Conservation (phyloP, 2,888 invertebrate genomes). For the Noctua janthe region DNA sequence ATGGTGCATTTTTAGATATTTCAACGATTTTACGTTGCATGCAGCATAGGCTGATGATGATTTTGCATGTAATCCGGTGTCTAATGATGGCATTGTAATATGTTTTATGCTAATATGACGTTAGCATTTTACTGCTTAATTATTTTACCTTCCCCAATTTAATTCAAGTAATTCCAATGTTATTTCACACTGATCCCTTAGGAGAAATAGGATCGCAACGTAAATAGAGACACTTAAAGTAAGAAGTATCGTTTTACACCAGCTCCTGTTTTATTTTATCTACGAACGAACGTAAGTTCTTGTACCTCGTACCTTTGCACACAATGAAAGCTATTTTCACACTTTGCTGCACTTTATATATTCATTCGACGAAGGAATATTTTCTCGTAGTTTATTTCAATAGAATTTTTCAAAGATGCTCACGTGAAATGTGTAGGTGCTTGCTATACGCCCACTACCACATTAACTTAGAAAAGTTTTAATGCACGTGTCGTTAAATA, state of each 20-base stretch:
- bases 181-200: constrained; percentile 29
- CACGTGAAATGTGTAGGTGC: neutral
- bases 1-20: neutral
- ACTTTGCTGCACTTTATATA: constrained; percentile 26
- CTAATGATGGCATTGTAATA: neutral
- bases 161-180: constrained; percentile 10
- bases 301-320: constrained; percentile 28
- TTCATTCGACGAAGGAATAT: constrained; percentile 13
- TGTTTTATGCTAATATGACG: neutral
- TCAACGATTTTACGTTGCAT: neutral
- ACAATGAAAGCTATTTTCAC: constrained; percentile 49
- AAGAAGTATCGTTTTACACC: constrained; percentile 58
- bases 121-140: neutral
- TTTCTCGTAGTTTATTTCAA: constrained; percentile 10
- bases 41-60: too few species aligned
- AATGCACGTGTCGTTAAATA: neutral
- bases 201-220: constrained; percentile 37
- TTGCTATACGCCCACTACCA: neutral
- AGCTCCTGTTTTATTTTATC: constrained; percentile 51
- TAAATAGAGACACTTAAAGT: constrained; percentile 58
- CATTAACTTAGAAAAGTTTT: too few species aligned
- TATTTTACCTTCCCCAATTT: constrained; percentile 13
- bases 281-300: constrained; percentile 33
- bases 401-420: constrained; percentile 4
- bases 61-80: neutral